Evolutionary conservation across 2,888 invertebrate species (phyloP).

Genomic region (Nymphalis polychloros): DNA sequence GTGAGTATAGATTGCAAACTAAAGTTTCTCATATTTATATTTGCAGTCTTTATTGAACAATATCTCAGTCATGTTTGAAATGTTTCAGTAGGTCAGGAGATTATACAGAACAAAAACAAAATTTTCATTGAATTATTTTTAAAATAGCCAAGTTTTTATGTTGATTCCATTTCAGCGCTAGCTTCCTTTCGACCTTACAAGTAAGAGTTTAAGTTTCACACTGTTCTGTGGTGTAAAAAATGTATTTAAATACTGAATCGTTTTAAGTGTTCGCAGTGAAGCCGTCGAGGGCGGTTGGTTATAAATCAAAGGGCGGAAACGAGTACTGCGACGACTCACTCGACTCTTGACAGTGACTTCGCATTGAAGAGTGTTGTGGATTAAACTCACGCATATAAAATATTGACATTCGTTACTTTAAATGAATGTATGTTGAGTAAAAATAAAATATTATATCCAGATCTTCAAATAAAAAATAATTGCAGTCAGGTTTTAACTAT

Average conservation of each 20-base stretch:
- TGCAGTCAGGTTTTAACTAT: no score
- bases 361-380: constrained; percentile 22
- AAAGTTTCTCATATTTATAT: no score
- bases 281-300: constrained; percentile 38
- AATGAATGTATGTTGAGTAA: not conserved
- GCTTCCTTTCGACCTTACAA: constrained; percentile 22
- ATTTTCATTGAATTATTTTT: constrained; percentile 17
- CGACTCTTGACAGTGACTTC: constrained; percentile 43
- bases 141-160: constrained; percentile 21
- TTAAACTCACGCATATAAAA: constrained; percentile 19
- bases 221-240: constrained; percentile 19
- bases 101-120: constrained; percentile 17
- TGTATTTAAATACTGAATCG: constrained; percentile 32
- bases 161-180: constrained; percentile 6
- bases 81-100: constrained; percentile 25
- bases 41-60: not conserved
- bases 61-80: constrained; percentile 2
- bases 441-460: not conserved
- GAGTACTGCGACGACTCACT: constrained; percentile 46
- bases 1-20: no score
- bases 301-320: constrained; percentile 57
- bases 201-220: constrained; percentile 26
- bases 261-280: constrained; percentile 30
- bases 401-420: constrained; percentile 6
- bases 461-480: no score